Percentiles rank a stretch among this genome's conserved stretches.
These are phyloP conservation scores for Chrysemys picta DNA, from an alignment of 2,113 vertebrate species.

Conservation along the genomic window DNA sequence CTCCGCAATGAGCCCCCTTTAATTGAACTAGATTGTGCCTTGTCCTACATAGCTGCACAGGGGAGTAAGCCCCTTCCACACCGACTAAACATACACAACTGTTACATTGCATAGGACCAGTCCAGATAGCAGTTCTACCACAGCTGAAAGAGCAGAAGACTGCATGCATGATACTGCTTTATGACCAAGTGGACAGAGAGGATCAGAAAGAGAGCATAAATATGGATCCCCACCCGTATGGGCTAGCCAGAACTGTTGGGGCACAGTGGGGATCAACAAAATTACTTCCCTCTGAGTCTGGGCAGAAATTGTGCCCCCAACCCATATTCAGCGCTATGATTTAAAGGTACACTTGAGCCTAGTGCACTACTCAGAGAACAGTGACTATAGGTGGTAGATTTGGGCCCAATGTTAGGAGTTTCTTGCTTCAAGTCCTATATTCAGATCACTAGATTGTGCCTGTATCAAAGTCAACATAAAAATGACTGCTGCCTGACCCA, in stretches of 20 bases:
- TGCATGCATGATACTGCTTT: background rate
- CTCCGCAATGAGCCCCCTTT: background rate
- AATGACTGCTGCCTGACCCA: background rate
- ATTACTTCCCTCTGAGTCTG: background rate
- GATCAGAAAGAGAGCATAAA: background rate
- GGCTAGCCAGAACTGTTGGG: background rate
- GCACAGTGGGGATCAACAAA: background rate
- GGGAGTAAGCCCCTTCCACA: background rate
- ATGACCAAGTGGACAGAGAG: background rate
- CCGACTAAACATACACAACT: background rate
- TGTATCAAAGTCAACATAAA: background rate
- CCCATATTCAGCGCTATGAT: background rate
- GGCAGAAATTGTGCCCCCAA: background rate
- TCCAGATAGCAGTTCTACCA: background rate
- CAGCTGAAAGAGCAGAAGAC: background rate
- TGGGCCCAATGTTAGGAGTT: background rate
- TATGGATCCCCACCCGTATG: background rate
- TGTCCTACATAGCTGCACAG: background rate
- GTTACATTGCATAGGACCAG: background rate
- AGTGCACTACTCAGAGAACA: background rate
- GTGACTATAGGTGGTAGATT: background rate
- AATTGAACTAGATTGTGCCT: background rate
- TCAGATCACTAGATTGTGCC: background rate
- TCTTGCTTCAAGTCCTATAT: background rate
- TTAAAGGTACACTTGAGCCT: background rate